Conservation (phyloP, 1,140 invertebrate species). For the Hyles euphorbiae region DNA sequence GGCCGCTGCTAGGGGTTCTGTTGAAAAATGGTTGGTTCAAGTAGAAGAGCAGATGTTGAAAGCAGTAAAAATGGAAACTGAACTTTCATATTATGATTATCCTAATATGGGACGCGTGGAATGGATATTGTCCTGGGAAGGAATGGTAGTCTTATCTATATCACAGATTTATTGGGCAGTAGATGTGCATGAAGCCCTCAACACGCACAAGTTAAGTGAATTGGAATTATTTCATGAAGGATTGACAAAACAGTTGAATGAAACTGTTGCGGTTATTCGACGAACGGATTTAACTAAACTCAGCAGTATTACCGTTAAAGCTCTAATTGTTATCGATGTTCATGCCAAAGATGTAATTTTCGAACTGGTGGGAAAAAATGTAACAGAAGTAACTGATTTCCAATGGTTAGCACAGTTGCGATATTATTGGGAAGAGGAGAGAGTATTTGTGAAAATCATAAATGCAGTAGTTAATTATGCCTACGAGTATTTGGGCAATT, state of each 20-base stretch:
- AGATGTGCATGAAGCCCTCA: conserved; percentile 83
- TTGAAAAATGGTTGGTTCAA: conserved; percentile 94
- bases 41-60: conserved; percentile 90
- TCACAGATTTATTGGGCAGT: conserved; percentile 93
- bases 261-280: conserved; percentile 80
- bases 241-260: conserved; percentile 78
- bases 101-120: conserved; percentile 77
- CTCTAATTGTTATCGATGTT: conserved; percentile 93
- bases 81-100: conserved; percentile 84
- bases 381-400: conserved; percentile 87
- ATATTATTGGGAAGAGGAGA: conserved; percentile 92
- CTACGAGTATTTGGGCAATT: conserved; percentile 94
- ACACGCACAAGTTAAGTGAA: conserved; percentile 73
- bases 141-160: conserved; percentile 91
- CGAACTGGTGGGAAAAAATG: conserved; percentile 82
- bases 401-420: conserved; percentile 93
- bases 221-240: conserved; percentile 76
- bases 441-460: conserved; percentile 88
- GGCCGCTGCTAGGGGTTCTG: conserved; percentile 87
- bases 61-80: conserved; percentile 84
- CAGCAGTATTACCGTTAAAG: conserved; percentile 87
- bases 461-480: conserved; percentile 91
- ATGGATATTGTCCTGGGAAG: conserved; percentile 92
- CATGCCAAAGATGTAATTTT: conserved; percentile 93
- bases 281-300: conserved; percentile 77